Evolutionary conservation across 2,113 vertebrate genomes (phyloP).

Genomic region (Neolamprologus tretocephalus): DNA sequence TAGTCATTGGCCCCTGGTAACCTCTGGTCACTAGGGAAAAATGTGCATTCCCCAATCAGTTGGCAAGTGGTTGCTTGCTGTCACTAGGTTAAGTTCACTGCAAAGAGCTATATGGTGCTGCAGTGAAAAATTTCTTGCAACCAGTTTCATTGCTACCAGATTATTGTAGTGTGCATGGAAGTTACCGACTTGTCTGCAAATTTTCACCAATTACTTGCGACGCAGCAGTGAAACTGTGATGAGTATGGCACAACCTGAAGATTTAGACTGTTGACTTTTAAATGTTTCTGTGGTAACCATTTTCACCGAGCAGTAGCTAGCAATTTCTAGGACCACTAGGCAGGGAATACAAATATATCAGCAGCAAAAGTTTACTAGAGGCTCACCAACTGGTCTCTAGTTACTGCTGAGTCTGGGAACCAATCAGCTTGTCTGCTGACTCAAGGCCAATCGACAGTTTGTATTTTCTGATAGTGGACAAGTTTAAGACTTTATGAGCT

Average conservation of each 20-base stretch:
- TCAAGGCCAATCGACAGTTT: neutral
- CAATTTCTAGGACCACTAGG: neutral
- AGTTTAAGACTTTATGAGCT: neutral
- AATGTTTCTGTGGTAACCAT: neutral
- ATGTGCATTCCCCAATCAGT: neutral
- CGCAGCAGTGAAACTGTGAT: neutral
- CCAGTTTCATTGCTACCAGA: neutral
- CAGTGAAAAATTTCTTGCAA: neutral
- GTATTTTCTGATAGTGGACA: neutral
- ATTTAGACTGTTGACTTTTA: neutral
- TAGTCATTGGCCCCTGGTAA: neutral
- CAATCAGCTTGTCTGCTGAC: neutral
- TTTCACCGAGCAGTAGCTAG: fast-evolving
- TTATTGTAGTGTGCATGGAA: neutral
- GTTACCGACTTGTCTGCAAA: neutral
- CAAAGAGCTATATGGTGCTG: neutral
- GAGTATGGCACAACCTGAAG: neutral
- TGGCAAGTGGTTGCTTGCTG: neutral
- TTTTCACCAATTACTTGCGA: fast-evolving
- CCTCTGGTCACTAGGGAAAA: neutral
- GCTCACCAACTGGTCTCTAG: neutral
- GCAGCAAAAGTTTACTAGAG: neutral
- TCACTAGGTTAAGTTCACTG: neutral
- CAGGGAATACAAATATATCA: neutral
- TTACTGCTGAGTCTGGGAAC: neutral